phyloP scores from a whole-genome alignment of 2,113 vertebrate genomes.

The Cyprinodon brontotheroides region DNA sequence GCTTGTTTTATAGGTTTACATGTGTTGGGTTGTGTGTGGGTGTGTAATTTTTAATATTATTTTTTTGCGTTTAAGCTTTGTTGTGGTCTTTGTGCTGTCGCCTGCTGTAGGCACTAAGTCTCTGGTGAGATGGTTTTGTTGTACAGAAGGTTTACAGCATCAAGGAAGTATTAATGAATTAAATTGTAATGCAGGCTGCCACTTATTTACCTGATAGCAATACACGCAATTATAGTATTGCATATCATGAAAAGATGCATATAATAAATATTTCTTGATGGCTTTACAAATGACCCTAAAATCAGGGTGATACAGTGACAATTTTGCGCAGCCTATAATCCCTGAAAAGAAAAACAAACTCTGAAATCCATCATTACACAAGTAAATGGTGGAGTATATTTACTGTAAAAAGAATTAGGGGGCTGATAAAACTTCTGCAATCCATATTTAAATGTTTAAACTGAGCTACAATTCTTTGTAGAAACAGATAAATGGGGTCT shows the following conservation, averaged over 20 bases:
- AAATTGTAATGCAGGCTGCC: no score
- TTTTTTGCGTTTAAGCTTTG: not conserved
- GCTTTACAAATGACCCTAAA: not conserved
- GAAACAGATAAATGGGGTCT: slow-evolving; percentile 31
- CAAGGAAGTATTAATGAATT: no score
- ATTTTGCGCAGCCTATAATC: not conserved
- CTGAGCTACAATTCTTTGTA: not conserved
- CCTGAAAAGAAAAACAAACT: not conserved
- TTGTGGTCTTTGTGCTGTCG: not conserved
- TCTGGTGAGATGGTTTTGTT: no score
- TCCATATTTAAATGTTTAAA: slow-evolving; percentile 23
- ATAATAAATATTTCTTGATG: not conserved
- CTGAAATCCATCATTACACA: not conserved
- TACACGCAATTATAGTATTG: no score
- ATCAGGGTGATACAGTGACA: not conserved
- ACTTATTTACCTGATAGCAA: no score
- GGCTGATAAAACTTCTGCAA: slow-evolving; percentile 21
- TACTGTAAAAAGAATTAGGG: slow-evolving; percentile 28
- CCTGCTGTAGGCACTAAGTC: not conserved
- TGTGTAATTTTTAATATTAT: no score
- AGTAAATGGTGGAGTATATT: slow-evolving; percentile 8
- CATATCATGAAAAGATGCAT: not conserved
- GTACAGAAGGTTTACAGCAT: no score
- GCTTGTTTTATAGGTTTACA: no score
- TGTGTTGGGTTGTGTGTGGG: no score